Evolutionary conservation across 1,140 invertebrate species (phyloP).

Genomic region (Aphaenogaster ashmeadi): DNA sequence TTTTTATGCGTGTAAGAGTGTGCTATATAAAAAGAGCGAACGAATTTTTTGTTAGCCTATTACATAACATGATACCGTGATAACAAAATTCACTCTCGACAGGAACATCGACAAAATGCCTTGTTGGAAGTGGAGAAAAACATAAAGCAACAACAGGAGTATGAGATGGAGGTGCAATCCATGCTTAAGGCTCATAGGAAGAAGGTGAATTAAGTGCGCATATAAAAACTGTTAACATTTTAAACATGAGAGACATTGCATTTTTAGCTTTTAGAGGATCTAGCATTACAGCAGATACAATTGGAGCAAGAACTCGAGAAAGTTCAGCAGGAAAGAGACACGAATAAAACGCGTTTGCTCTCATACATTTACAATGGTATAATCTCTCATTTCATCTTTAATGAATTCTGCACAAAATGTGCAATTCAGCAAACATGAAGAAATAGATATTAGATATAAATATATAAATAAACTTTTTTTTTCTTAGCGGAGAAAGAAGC

Average conservation of each 20-base stretch:
- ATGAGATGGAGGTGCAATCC: conserved; percentile 87
- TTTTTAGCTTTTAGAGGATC: conserved; percentile 88
- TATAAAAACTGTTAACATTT: not conserved
- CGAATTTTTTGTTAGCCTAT: not conserved
- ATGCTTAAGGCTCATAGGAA: conserved; percentile 87
- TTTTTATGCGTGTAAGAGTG: not conserved
- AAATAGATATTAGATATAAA: conserved; percentile 33
- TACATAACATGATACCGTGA: not conserved
- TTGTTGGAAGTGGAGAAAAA: conserved; percentile 88
- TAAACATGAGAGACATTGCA: conserved; percentile 36
- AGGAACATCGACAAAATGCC: conserved; percentile 87
- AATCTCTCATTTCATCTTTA: conserved; percentile 36
- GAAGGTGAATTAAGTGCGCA: conserved; percentile 82
- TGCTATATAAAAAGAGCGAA: not conserved
- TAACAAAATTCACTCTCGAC: conserved; percentile 66
- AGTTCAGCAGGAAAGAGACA: conserved; percentile 90
- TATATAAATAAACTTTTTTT: conserved; percentile 57
- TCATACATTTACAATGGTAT: conserved; percentile 84
- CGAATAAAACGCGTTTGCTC: conserved; percentile 88
- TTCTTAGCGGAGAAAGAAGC: conserved; percentile 89
- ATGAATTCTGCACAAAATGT: conserved; percentile 85
- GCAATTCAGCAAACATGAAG: conserved; percentile 14
- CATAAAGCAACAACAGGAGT: conserved; percentile 87
- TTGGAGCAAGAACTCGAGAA: conserved; percentile 90
- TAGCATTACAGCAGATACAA: conserved; percentile 89